A percentile compares a stretch with the other conserved stretches of the same genome.
These are phyloP conservation scores for Harpalus rufipes DNA, from an alignment of 2,888 invertebrate genomes.

Conservation along the genomic window DNA sequence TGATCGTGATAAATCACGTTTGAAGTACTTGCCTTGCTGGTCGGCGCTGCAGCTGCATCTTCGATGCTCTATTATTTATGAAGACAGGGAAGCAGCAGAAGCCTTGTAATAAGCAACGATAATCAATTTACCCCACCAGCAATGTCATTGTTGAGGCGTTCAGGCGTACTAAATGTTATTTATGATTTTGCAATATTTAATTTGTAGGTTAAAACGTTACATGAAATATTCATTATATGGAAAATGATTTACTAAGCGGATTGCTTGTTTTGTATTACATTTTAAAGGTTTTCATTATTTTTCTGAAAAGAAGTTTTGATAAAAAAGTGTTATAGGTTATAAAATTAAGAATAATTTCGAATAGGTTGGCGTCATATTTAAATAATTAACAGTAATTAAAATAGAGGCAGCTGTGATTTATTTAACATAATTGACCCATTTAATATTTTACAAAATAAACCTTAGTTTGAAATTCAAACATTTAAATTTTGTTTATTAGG, in stretches of 20 bases:
- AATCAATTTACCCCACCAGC: neutral
- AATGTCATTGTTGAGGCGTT: neutral
- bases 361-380: neutral
- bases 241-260: neutral
- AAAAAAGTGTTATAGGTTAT: neutral
- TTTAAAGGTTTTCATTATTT: neutral
- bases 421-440: no score
- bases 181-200: conserved; percentile 41
- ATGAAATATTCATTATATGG: neutral
- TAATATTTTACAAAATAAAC: no score
- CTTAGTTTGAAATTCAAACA: no score
- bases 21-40: neutral
- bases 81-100: neutral
- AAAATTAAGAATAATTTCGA: conserved; percentile 42
- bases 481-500: no score
- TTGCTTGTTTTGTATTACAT: neutral
- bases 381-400: neutral
- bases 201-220: neutral
- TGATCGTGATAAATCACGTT: neutral
- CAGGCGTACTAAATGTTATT: conserved; percentile 22
- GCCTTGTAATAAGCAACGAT: neutral
- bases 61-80: neutral
- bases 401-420: neutral
- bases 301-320: neutral
- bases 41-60: neutral